Base-by-base conservation (phyloP, 1,140 invertebrate genomes). In the Neuroterus valhalla region DNA sequence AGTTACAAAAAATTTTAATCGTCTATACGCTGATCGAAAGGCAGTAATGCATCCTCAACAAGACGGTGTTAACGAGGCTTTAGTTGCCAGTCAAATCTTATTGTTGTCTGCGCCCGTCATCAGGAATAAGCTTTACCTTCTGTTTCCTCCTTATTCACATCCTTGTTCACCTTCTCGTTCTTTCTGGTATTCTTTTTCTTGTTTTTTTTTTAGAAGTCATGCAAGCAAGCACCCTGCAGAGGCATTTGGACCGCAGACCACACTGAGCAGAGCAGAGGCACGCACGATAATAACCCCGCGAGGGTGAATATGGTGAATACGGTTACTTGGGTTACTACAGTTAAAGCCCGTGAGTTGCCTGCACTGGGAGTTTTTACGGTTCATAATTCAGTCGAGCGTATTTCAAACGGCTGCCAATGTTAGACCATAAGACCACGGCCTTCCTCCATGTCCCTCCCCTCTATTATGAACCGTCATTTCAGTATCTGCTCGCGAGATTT, bases 331-430 rank as follows among this genome's bases (percentile, higher is more conserved):
- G 74, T 79, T 79, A 78, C 75, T 80, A 79, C 74, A 84, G 83
- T 81, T 85, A 87, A 87, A 86, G 80, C 81, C 81, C 81, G 80
- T 80, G 84, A 85, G 83, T 84, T 84, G 81, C 76, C 78, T 81
- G 80, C 82, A 83, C 82, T 83, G 78, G 77, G 83, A 87, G 84
- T 87, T 88, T 89, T 89, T 88, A 89, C 88, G 88, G 86, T 89
- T 89, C 88, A 88, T 89, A 89, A 89, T 89, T 88, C 88, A 89
- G 86, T 73, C 84, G 85, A 88, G 88, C 87, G 81, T 89, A 89
- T 88, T 88, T 89, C 86, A 87, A 88, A 88, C 84, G 84, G 81
- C 88, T 88, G 86, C 87, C 88, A 87, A 88, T 89, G 86, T 77
- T 73, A 75, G 82, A 79, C 78, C 80, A 77, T 84, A 83, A 86